Evolutionary conservation across 2,797 vertebrate species (phyloP).

Genomic region (Poeciliopsis turneri): DNA sequence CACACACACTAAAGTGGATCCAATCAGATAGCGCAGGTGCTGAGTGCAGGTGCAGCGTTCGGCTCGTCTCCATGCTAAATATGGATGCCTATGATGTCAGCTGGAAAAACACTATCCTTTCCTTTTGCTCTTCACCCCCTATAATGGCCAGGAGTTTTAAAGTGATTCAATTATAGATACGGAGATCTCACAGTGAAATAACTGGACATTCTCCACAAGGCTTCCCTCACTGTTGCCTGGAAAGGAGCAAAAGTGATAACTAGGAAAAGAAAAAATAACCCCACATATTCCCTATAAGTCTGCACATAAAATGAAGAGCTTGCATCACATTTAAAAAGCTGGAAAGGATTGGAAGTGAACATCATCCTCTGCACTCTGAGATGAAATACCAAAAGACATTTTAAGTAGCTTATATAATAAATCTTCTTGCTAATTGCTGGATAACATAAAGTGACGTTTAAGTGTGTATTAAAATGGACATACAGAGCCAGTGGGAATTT

Average conservation of each 20-base stretch:
- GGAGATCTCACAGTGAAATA: constrained; percentile 64
- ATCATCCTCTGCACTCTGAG: constrained; percentile 47
- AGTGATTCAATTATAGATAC: constrained; percentile 80
- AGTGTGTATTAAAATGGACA: not conserved
- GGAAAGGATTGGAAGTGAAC: constrained; percentile 48
- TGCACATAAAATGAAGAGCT: not conserved
- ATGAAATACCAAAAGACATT: constrained; percentile 59
- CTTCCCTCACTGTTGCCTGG: constrained; percentile 40
- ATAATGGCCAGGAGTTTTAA: constrained; percentile 64
- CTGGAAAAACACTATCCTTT: constrained; percentile 35
- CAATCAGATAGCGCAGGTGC: constrained; percentile 12
- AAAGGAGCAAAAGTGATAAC: constrained; percentile 23
- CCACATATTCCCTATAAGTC: not conserved
- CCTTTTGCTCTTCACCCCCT: constrained; percentile 45
- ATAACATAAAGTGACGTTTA: not conserved
- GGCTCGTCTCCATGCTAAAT: constrained; percentile 22
- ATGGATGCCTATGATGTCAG: constrained; percentile 56
- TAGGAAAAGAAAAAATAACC: not conserved
- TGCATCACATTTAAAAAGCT: constrained; percentile 19
- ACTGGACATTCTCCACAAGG: constrained; percentile 56
- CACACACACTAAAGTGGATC: constrained; percentile 5
- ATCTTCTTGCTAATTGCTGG: constrained; percentile 34
- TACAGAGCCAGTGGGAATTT: not conserved
- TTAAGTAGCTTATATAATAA: constrained; percentile 45
- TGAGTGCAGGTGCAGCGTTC: constrained; percentile 25